These are phyloP conservation scores for Drosophila ironensis DNA, from an alignment of 1,140 invertebrate species.

Conservation along the genomic window DNA sequence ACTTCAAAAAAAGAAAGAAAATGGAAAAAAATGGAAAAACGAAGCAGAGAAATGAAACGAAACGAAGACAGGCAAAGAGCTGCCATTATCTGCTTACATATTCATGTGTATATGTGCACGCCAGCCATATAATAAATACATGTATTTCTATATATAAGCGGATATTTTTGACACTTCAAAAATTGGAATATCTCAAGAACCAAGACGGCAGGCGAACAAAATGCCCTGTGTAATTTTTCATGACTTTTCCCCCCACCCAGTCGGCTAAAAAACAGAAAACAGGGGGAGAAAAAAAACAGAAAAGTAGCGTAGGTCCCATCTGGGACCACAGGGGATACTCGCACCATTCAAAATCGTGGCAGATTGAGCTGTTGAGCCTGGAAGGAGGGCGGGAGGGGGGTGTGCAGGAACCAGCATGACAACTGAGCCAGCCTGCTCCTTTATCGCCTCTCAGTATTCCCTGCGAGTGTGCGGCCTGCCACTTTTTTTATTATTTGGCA, in stretches of 20 bases:
- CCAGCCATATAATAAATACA: constrained; percentile 34
- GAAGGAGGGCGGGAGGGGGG: neutral
- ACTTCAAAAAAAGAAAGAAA: constrained; percentile 31
- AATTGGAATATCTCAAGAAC: constrained; percentile 70
- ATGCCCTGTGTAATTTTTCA: constrained; percentile 68
- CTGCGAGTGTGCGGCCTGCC: constrained; percentile 25
- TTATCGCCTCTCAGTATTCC: constrained; percentile 46
- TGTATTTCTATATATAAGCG: constrained; percentile 52
- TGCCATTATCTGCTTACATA: constrained; percentile 75
- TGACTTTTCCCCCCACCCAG: constrained; percentile 12
- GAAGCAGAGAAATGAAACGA: neutral
- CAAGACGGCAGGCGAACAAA: constrained; percentile 54
- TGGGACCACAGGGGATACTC: constrained; percentile 34
- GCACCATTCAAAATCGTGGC: constrained; percentile 57
- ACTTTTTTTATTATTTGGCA: constrained; percentile 70
- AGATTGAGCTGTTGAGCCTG: constrained; percentile 64
- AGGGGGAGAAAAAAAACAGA: neutral
- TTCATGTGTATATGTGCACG: constrained; percentile 54
- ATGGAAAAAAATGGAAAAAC: constrained; percentile 32
- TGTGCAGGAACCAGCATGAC: constrained; percentile 23
- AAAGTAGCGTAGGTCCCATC: constrained; percentile 42
- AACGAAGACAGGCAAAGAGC: constrained; percentile 9
- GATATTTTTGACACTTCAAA: constrained; percentile 78
- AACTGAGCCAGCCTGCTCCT: constrained; percentile 40
- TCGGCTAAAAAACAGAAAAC: neutral